Evolutionary conservation across 2,888 invertebrate genomes (phyloP), one percentile per base, ranked within the genome.

Genomic region (Patella pellucida): DNA sequence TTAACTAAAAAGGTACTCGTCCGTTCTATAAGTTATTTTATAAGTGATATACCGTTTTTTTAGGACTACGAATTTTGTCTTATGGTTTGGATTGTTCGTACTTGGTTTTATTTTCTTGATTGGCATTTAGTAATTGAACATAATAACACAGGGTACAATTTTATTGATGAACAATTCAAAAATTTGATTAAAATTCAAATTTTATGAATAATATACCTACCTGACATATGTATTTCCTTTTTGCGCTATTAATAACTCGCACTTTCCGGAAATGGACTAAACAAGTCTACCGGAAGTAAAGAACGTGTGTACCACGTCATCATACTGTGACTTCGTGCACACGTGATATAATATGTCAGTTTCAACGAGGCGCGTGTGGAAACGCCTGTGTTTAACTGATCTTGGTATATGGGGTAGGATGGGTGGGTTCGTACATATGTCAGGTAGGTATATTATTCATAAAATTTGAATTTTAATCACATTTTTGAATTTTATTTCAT

Each of bases 111-210:
- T n/a, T n/a, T n/a, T n/a, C n/a, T n/a, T n/a, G n/a, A n/a, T n/a
- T n/a, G n/a, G n/a, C n/a, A n/a, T n/a, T n/a, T n/a, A n/a, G n/a
- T n/a, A n/a, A n/a, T n/a, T n/a, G n/a, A n/a, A n/a, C n/a, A n/a
- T n/a, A n/a, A n/a, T n/a, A n/a, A n/a, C n/a, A n/a, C n/a, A n/a
- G n/a, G n/a, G n/a, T n/a, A n/a, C n/a, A n/a, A n/a, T n/a, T n/a
- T n/a, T n/a, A n/a, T n/a, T n/a, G n/a, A n/a, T n/a, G n/a, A n/a
- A n/a, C n/a, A n/a, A n/a, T n/a, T n/a, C n/a, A n/a, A n/a, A n/a
- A n/a, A n/a, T n/a, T n/a, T n/a, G n/a, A n/a, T n/a, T n/a, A 56
- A 56, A 56, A 56, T 56, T 56, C 56, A 56, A 56, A 56, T 56
- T 56, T 56, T 56, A 56, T 56, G 56, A 56, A 56, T 56, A 56